phyloP scores from a whole-genome alignment of 2,888 invertebrate species.

The Ophion obscuratus region DNA sequence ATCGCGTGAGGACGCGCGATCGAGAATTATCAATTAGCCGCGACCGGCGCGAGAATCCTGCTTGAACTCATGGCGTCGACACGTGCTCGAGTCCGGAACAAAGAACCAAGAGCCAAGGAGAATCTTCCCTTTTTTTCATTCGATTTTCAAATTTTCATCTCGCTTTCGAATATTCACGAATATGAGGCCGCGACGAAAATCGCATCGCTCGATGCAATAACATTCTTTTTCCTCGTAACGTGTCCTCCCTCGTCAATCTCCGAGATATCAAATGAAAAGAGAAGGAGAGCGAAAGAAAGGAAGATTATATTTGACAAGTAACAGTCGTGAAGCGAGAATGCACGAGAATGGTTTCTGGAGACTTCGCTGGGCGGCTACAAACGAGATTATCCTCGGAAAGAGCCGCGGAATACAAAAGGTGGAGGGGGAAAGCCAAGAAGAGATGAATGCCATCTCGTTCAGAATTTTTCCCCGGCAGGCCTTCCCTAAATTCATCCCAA shows the following conservation, averaged over 20 bases:
- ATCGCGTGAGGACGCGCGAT: background rate
- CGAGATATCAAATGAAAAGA: slow-evolving; percentile 52
- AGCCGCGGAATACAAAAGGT: slow-evolving; percentile 22
- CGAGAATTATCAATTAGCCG: slow-evolving; percentile 12
- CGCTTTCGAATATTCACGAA: background rate
- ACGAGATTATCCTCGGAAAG: slow-evolving; percentile 60
- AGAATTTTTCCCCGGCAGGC: slow-evolving; percentile 53
- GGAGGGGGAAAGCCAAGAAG: background rate
- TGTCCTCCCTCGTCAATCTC: background rate
- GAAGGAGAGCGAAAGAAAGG: slow-evolving; percentile 30
- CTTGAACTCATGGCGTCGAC: slow-evolving; percentile 46
- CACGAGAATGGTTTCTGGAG: slow-evolving; percentile 49
- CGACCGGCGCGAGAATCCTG: slow-evolving; percentile 44
- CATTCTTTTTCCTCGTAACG: slow-evolving; percentile 21
- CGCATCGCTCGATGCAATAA: slow-evolving; percentile 31
- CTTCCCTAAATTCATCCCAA: slow-evolving; percentile 39
- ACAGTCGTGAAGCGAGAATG: slow-evolving; percentile 24
- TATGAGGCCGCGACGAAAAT: background rate
- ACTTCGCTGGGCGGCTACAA: slow-evolving; percentile 37
- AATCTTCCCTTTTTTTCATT: background rate
- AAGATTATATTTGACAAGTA: slow-evolving; percentile 53
- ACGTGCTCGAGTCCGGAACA: slow-evolving; percentile 53
- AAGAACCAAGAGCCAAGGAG: background rate
- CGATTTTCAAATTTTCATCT: background rate
- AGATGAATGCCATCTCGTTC: slow-evolving; percentile 62